Percentiles rank a stretch among this genome's conserved stretches.
Conservation (phyloP, 2,113 vertebrate species). For the Zosterops lateralis region DNA sequence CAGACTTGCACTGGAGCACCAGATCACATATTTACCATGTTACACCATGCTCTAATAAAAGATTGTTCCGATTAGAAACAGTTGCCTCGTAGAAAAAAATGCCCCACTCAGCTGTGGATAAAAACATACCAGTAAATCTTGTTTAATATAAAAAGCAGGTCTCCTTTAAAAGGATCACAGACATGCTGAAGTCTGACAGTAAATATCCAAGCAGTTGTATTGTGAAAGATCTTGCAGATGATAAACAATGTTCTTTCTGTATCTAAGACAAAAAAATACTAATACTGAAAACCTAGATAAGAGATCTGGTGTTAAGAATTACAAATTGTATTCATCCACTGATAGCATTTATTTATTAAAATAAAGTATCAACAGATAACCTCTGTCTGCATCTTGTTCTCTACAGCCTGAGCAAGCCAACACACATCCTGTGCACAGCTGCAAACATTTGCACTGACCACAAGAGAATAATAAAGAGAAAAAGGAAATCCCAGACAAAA, state of each 20-base stretch:
- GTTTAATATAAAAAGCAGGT: background rate
- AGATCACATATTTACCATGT: background rate
- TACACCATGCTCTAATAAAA: background rate
- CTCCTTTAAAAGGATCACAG: background rate
- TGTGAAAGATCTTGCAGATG: background rate
- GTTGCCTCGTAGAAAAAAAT: background rate
- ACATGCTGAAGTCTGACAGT: background rate
- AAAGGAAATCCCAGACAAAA: background rate
- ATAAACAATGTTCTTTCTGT: background rate
- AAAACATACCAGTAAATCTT: background rate
- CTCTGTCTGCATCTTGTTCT: background rate
- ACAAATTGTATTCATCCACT: background rate
- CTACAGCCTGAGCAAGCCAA: background rate
- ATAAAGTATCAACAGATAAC: background rate
- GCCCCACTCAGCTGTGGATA: background rate
- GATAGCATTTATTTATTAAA: background rate
- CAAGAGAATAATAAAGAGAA: slow-evolving; percentile 26
- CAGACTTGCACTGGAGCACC: background rate
- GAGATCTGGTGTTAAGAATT: background rate
- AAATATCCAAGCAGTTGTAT: background rate
- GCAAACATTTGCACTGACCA: slow-evolving; percentile 4
- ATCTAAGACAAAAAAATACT: background rate
- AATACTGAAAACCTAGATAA: background rate
- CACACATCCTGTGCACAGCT: slow-evolving; percentile 46
- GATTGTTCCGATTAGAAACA: background rate